Percentiles rank a stretch among this genome's conserved stretches.
These are phyloP conservation scores for Meda fulgida DNA, from an alignment of 2,797 vertebrate genomes.

Conservation along the genomic window DNA sequence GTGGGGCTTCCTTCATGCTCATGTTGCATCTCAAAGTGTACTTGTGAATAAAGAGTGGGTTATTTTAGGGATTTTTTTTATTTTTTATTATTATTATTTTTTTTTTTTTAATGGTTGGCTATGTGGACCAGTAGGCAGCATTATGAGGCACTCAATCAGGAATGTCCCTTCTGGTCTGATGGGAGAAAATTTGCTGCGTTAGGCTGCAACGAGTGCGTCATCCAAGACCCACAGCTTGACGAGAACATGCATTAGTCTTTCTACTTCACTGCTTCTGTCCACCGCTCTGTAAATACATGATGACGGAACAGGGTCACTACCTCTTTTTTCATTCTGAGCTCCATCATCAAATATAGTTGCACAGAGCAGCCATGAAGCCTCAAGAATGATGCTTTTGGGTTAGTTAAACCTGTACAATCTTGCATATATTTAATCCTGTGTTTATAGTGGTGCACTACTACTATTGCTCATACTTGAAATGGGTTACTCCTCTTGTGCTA, in stretches of 20 bases:
- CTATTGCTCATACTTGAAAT: background rate
- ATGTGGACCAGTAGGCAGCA: constrained; percentile 25
- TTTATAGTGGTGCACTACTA: background rate
- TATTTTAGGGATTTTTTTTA: background rate
- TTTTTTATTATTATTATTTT: background rate
- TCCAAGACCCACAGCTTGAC: constrained; percentile 55
- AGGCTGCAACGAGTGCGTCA: constrained; percentile 56
- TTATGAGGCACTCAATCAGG: constrained; percentile 45
- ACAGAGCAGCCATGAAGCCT: constrained; percentile 43
- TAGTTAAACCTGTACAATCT: background rate
- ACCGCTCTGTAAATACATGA: constrained; percentile 65
- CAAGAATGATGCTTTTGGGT: background rate
- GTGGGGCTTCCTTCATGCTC: background rate
- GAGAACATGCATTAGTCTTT: constrained; percentile 66
- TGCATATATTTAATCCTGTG: background rate
- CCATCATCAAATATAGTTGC: constrained; percentile 44
- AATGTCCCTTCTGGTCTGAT: constrained; percentile 50
- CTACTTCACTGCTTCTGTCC: constrained; percentile 62
- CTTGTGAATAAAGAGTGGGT: background rate
- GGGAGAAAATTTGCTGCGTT: constrained; percentile 50
- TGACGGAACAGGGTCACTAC: constrained; percentile 75
- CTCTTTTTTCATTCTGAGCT: constrained; percentile 33
- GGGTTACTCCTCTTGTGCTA: background rate
- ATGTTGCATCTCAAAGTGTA: background rate
- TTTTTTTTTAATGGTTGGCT: background rate